Evolutionary conservation across 2,797 vertebrate species (phyloP).

Genomic region (Alosa sapidissima): DNA sequence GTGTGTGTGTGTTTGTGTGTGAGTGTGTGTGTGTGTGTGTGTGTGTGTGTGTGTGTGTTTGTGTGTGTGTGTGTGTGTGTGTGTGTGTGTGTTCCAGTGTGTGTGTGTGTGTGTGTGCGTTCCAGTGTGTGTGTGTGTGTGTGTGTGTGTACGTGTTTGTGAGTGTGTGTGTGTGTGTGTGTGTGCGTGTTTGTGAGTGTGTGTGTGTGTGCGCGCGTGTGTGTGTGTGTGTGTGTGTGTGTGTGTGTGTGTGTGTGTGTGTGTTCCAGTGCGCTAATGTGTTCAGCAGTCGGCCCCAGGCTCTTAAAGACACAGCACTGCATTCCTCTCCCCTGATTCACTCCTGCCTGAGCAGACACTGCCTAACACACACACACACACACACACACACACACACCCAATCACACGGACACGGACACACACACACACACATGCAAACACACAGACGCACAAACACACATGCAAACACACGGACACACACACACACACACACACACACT

Average conservation of each 20-base stretch:
- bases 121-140: no score
- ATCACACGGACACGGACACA: background rate
- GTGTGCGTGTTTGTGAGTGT: no score
- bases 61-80: no score
- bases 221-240: constrained; percentile 9
- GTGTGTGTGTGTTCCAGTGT: no score
- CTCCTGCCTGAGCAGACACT: constrained; percentile 71
- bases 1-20: no score
- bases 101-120: no score
- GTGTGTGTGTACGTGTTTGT: no score
- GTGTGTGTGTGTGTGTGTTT: no score
- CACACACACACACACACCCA: background rate
- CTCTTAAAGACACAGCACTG: constrained; percentile 82
- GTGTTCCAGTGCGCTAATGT: constrained; percentile 76
- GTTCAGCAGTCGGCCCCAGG: constrained; percentile 83
- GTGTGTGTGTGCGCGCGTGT: no score
- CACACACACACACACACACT: background rate
- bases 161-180: no score
- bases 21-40: no score
- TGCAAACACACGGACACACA: constrained; percentile 38
- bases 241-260: constrained; percentile 12
- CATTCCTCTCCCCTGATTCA: constrained; percentile 77
- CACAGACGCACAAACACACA: background rate
- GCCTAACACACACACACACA: constrained; percentile 48
- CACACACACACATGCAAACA: constrained; percentile 11